phyloP scores from a whole-genome alignment of 2,797 vertebrate species.

The Ispidina picta region DNA sequence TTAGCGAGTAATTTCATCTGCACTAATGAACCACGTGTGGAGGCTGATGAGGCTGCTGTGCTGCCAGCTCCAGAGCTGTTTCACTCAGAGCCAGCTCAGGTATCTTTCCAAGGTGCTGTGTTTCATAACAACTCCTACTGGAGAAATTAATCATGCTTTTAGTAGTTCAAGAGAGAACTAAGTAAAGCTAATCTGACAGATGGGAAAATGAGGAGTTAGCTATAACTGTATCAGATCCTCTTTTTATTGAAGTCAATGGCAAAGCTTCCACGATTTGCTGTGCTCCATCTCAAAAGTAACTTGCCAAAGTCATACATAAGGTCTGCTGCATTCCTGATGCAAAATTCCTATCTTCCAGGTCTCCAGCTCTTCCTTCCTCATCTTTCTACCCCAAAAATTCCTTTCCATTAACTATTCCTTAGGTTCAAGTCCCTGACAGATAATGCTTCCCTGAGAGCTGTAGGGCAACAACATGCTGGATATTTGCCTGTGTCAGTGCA shows the following conservation, averaged over 20 bases:
- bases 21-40: accelerated
- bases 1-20: neutral
- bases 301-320: neutral
- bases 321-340: neutral
- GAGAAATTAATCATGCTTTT: neutral
- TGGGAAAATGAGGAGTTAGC: neutral
- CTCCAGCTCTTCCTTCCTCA: neutral
- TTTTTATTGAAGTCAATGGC: neutral
- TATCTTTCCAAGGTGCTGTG: neutral
- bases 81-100: neutral
- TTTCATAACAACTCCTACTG: neutral
- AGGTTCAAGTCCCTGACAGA: neutral
- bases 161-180: neutral
- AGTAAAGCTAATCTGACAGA: neutral
- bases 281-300: accelerated
- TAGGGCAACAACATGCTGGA: neutral
- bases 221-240: neutral
- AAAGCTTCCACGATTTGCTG: neutral
- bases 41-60: neutral
- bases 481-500: neutral
- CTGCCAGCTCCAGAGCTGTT: neutral
- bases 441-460: neutral
- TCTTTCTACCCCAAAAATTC: neutral
- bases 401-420: neutral
- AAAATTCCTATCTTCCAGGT: neutral